Evolutionary conservation across 2,888 invertebrate genomes (phyloP), one percentile per base, ranked within the genome.

Genomic region (Drosophila prolongata): DNA sequence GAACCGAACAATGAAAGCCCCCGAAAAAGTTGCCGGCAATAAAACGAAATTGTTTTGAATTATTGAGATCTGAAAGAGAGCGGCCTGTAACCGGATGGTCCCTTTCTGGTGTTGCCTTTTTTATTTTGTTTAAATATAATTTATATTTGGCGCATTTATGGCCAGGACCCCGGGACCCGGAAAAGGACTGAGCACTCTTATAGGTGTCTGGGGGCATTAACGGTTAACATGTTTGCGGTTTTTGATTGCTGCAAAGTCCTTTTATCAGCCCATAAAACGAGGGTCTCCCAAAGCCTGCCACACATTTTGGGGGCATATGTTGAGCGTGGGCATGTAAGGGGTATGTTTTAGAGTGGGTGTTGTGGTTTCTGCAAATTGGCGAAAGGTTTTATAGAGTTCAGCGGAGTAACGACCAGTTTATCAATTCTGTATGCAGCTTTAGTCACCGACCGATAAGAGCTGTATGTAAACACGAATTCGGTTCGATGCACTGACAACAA

Each of bases 1-100:
- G 61, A 42, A 54, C 61, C 85, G 8, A 58, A 65, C 69, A 75
- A 65, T 61, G 66, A 59, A 75, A 66, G 35, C 35, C 55, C 46
- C 58, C 14, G 49, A 35, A 64, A 68, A 67, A 59, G 54, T 72
- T 76, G 83, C 72, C 57, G 60, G 74, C 81, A 74, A 85, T 86
- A 88, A 86, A 86, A 81, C 70, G 81, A 86, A 86, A 88, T 88
- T 88, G 85, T 86, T 86, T 88, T 86, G 85, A 86, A 86, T 86
- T 88, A 86, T 88, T 88, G 89, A 86, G 89, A 78, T 84, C 77
- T 35, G 68, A 47, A 35, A 55, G 49, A 27, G 58, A 24, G 43
- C 16, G 19, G 14, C 40, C 40, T 40, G 30, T 19, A 67, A 47
- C 66, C 78, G 80, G 47, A 68, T 64, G 86, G 73, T 59, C 49